Conservation (phyloP, 2,113 vertebrate species). For the Oreochromis tanganicae region DNA sequence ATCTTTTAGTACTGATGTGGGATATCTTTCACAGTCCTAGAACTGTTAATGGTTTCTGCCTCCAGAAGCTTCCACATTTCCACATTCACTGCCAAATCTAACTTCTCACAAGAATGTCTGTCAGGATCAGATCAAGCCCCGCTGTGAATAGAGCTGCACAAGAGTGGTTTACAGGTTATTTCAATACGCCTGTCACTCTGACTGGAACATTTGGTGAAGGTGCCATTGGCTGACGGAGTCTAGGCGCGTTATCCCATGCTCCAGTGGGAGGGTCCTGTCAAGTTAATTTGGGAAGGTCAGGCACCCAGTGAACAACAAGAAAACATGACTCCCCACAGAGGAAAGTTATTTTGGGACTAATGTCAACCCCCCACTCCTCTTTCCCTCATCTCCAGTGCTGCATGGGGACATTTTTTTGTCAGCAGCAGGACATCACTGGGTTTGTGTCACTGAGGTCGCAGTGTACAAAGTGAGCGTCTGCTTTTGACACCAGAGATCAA, state of each 20-base stretch:
- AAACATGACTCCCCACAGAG: slow-evolving; percentile 46
- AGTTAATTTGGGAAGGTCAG: slow-evolving; percentile 61
- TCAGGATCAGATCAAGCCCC: neutral
- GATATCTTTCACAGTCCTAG: slow-evolving; percentile 1
- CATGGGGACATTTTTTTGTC: neutral
- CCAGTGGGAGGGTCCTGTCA: slow-evolving; percentile 31
- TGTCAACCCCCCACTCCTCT: neutral
- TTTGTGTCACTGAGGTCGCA: neutral
- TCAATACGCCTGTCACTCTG: neutral
- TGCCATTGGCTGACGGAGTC: slow-evolving; percentile 28
- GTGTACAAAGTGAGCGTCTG: neutral
- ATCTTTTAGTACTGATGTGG: slow-evolving; percentile 25
- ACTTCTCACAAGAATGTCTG: neutral
- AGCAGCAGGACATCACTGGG: neutral
- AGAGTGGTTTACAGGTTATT: neutral
- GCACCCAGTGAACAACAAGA: slow-evolving; percentile 13
- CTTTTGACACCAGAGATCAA: slow-evolving; percentile 33
- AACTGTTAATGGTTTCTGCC: slow-evolving; percentile 14
- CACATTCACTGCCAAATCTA: neutral
- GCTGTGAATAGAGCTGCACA: neutral
- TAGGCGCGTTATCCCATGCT: neutral
- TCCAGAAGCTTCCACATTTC: slow-evolving; percentile 20
- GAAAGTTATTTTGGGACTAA: slow-evolving; percentile 39
- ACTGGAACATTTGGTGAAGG: slow-evolving; percentile 48
- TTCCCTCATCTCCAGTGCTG: neutral